Percentiles rank a stretch among this genome's conserved stretches.
Evolutionary conservation across 2,113 vertebrate species (phyloP).

Genomic region (Peucedramus taeniatus): DNA sequence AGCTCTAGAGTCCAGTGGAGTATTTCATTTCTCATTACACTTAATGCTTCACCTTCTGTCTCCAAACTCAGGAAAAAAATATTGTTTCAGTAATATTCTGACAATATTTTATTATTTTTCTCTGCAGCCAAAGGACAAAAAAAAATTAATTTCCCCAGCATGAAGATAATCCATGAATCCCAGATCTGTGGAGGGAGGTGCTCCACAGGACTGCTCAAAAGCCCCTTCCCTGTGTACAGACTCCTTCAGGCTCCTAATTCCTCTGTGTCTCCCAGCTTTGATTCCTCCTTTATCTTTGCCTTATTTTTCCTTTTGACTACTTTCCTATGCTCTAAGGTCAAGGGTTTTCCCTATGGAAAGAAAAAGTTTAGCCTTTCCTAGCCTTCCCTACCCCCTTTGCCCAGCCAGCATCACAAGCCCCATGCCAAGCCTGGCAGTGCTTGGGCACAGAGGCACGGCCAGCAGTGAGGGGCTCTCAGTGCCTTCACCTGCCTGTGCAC

Average conservation of each 20-base stretch:
- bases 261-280: not conserved
- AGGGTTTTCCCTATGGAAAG: constrained; percentile 1
- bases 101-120: not conserved
- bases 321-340: constrained; percentile 1
- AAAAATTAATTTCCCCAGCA: not conserved
- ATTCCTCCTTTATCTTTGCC: not conserved
- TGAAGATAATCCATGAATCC: not conserved
- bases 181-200: not conserved
- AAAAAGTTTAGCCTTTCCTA: not conserved
- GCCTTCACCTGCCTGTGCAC: no score
- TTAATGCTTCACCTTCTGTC: not conserved
- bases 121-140: not conserved
- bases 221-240: not conserved
- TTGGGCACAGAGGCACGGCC: not conserved
- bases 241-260: not conserved
- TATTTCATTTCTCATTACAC: not conserved
- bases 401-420: not conserved
- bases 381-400: not conserved
- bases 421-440: not conserved
- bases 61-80: not conserved
- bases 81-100: not conserved
- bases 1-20: not conserved
- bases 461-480: fast-evolving
- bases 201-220: not conserved
- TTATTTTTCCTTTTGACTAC: constrained; percentile 39